Conservation (phyloP, 2,113 vertebrate genomes). For the Bettongia penicillata region DNA sequence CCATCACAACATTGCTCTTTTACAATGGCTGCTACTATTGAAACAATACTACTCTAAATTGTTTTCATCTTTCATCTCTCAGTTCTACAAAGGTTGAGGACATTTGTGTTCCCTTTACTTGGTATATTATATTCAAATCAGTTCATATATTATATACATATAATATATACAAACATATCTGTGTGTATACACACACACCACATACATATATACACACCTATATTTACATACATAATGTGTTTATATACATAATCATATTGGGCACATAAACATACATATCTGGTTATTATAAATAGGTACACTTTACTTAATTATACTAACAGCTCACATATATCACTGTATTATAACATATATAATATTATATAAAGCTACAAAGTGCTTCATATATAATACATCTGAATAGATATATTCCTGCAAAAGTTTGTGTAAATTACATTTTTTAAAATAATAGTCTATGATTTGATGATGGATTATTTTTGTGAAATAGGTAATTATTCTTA, state of each 20-base stretch:
- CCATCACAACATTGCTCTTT: neutral
- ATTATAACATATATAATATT: neutral
- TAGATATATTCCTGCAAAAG: neutral
- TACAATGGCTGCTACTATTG: constrained; percentile 19
- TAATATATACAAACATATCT: neutral
- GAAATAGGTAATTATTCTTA: neutral
- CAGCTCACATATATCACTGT: neutral
- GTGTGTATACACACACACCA: neutral
- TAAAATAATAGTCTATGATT: neutral
- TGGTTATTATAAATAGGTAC: neutral
- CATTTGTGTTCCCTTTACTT: neutral
- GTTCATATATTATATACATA: neutral
- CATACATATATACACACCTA: neutral
- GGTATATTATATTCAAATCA: neutral
- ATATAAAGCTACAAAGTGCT: neutral
- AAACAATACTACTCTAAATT: neutral
- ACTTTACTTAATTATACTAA: neutral
- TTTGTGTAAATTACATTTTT: neutral
- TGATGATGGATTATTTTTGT: neutral
- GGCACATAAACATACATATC: neutral
- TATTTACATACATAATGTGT: neutral
- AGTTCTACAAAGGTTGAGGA: neutral
- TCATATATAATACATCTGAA: neutral
- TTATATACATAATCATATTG: neutral
- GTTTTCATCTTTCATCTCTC: neutral